Conservation (phyloP, 2,797 vertebrate genomes). For the Rousettus madagascariensis region DNA sequence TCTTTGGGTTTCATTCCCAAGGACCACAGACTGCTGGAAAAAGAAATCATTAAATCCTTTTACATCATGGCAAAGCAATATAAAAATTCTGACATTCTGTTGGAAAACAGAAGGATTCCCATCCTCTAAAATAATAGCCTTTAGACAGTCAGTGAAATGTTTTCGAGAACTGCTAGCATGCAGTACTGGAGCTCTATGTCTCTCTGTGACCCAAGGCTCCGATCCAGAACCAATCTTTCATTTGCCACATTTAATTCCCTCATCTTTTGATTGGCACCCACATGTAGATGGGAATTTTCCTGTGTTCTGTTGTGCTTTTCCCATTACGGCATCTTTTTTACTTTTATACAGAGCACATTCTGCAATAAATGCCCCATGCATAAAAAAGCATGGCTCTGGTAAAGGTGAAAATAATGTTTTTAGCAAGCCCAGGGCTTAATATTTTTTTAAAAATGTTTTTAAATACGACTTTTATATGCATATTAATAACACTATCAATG, state of each 20-base stretch:
- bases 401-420: not conserved
- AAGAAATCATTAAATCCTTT: not conserved
- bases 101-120: not conserved
- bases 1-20: not conserved
- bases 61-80: not conserved
- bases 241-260: not conserved
- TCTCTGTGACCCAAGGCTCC: not conserved
- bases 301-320: not conserved
- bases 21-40: not conserved
- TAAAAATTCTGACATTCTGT: not conserved
- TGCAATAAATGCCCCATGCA: not conserved
- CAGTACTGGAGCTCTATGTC: rapidly evolving
- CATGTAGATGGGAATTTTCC: not conserved
- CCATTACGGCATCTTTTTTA: too few relatives aligned
- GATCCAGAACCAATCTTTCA: not conserved
- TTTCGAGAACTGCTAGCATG: not conserved
- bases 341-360: not conserved
- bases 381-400: not conserved
- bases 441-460: not conserved
- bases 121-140: not conserved
- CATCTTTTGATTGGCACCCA: not conserved
- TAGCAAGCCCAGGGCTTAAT: not conserved
- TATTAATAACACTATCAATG: not conserved
- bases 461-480: not conserved
- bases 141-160: not conserved